Conservation (phyloP, 2,797 vertebrate species). For the Salarias fasciatus region DNA sequence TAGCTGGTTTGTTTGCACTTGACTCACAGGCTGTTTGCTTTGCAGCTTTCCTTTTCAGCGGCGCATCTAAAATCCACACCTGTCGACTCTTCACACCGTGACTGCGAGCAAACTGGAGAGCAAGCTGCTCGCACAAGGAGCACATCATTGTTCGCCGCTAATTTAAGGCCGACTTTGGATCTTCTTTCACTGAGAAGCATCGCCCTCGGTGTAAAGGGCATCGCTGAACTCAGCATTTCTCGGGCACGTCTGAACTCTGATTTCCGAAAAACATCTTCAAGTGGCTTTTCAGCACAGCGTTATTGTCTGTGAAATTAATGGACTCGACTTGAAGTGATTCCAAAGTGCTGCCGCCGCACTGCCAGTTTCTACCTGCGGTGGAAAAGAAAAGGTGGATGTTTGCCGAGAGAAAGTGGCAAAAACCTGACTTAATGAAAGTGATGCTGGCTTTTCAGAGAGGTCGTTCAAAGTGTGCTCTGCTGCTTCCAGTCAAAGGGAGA, state of each 20-base stretch:
- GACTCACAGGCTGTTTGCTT: constrained; percentile 34
- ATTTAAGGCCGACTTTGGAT: constrained; percentile 52
- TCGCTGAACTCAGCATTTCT: constrained; percentile 54
- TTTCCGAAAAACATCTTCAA: constrained; percentile 28
- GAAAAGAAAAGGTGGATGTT: constrained; percentile 8
- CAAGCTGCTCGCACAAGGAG: constrained; percentile 27
- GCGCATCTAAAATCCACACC: constrained; percentile 33
- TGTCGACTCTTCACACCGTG: constrained; percentile 33
- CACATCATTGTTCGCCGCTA: constrained; percentile 45
- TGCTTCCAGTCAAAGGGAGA: too few species aligned
- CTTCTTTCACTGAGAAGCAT: constrained; percentile 16
- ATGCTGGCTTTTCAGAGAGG: not conserved
- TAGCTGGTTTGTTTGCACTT: constrained; percentile 28
- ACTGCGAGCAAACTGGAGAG: not conserved
- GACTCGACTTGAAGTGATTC: constrained; percentile 19
- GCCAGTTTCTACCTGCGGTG: constrained; percentile 11
- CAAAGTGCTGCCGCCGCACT: constrained; percentile 16
- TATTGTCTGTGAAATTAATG: constrained; percentile 40
- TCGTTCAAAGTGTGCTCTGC: not conserved
- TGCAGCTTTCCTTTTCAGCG: constrained; percentile 10
- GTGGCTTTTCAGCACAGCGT: constrained; percentile 29
- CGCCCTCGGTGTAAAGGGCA: constrained; percentile 34
- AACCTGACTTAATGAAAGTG: not conserved
- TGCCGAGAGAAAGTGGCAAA: not conserved
- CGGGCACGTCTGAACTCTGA: constrained; percentile 27